phyloP scores from a whole-genome alignment of 2,888 invertebrate genomes.

The Dryobota labecula region DNA sequence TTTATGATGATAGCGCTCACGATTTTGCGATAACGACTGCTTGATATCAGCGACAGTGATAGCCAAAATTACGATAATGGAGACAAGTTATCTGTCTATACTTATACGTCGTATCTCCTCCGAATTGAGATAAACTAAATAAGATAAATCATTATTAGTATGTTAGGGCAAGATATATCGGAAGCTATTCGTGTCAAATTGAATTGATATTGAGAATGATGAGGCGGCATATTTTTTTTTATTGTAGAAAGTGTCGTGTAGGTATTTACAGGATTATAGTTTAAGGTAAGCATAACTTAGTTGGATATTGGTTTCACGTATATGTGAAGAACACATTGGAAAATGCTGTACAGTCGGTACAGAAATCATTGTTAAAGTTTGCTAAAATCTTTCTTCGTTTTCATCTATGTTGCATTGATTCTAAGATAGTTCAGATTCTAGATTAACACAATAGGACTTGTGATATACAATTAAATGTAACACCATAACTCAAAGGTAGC shows the following conservation, averaged over 20 bases:
- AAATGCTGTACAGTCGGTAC: background rate
- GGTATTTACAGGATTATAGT: background rate
- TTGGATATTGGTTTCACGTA: background rate
- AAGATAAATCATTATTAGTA: conserved; percentile 36
- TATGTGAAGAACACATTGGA: background rate
- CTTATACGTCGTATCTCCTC: conserved; percentile 4
- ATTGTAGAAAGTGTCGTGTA: background rate
- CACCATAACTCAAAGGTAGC: too few relatives aligned
- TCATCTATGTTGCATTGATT: background rate
- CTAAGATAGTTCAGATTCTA: background rate
- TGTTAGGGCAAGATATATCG: conserved; percentile 3
- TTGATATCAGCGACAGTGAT: conserved; percentile 47
- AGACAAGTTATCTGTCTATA: conserved; percentile 40
- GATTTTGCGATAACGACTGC: conserved; percentile 41
- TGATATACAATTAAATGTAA: too few relatives aligned
- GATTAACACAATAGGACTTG: too few relatives aligned
- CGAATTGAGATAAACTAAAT: conserved; percentile 40
- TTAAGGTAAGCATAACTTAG: background rate
- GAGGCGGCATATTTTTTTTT: conserved; percentile 13
- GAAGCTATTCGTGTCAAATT: conserved; percentile 21
- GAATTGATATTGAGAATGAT: conserved; percentile 42
- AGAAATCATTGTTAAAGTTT: background rate
- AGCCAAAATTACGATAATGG: conserved; percentile 58
- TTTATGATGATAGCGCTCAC: conserved; percentile 48
- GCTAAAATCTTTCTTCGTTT: background rate